phyloP scores from a whole-genome alignment of 1,140 invertebrate species.

The Pygmarrhopalites habei region DNA sequence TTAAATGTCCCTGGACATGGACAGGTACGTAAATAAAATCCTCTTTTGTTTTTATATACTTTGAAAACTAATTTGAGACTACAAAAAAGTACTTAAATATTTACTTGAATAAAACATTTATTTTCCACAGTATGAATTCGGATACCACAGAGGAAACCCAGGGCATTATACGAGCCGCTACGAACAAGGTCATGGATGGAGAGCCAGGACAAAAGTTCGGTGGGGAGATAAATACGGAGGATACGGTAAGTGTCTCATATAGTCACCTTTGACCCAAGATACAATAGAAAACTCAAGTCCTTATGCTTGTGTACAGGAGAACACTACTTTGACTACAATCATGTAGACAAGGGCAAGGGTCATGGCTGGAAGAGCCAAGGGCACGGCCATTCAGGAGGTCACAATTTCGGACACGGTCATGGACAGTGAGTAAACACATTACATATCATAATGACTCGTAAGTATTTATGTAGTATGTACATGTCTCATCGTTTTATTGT shows the following conservation, averaged over 20 bases:
- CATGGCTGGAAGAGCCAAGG: background rate
- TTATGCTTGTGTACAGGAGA: too few species aligned
- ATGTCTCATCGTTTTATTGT: too few species aligned
- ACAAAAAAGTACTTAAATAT: too few species aligned
- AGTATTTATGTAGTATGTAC: too few species aligned
- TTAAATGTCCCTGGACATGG: constrained; percentile 43
- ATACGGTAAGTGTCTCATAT: too few species aligned
- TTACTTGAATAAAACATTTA: too few species aligned
- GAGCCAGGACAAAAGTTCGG: constrained; percentile 43
- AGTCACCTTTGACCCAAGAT: too few species aligned
- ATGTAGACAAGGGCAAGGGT: constrained; percentile 36
- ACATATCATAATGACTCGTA: background rate
- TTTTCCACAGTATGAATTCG: constrained; percentile 43
- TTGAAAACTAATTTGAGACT: background rate
- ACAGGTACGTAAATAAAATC: background rate
- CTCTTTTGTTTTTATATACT: background rate
- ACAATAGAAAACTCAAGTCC: too few species aligned
- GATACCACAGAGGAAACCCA: constrained; percentile 43
- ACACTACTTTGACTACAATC: constrained; percentile 46
- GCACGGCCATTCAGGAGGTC: background rate
- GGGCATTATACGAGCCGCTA: constrained; percentile 44
- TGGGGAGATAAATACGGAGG: constrained; percentile 44
- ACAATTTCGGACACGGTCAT: background rate
- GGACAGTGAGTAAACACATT: background rate
- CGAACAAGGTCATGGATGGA: constrained; percentile 43